These are phyloP conservation scores for Triplophysa dalaica DNA, from an alignment of 2,113 vertebrate species.

Conservation along the genomic window DNA sequence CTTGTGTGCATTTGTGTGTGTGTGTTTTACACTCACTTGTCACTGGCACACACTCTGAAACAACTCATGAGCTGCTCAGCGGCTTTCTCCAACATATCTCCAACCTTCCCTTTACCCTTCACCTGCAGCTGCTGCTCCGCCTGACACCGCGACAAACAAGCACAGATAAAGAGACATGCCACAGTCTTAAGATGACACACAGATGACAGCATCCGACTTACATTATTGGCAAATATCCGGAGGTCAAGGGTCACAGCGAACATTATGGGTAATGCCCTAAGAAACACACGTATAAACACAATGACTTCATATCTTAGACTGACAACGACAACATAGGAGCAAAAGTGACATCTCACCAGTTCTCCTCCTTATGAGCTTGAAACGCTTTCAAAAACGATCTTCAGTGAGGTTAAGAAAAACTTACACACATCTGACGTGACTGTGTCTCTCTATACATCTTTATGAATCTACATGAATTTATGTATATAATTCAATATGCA, in stretches of 20 bases:
- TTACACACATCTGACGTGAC: neutral
- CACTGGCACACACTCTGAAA: constrained; percentile 95
- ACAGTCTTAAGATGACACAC: neutral
- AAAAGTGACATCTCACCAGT: constrained; percentile 81
- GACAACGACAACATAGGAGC: neutral
- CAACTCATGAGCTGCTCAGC: constrained; percentile 96
- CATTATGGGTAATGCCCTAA: constrained; percentile 93
- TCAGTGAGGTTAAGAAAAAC: constrained; percentile 69
- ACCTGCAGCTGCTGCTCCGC: constrained; percentile 91
- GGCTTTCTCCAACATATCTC: constrained; percentile 96
- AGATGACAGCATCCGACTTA: constrained; percentile 70
- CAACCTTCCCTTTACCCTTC: constrained; percentile 87
- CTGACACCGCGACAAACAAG: constrained; percentile 62
- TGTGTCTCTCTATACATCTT: too few relatives aligned
- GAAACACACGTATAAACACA: constrained; percentile 43
- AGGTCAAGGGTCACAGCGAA: constrained; percentile 92
- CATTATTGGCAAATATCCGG: constrained; percentile 93
- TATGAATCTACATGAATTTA: too few relatives aligned
- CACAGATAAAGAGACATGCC: neutral
- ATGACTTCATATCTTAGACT: neutral
- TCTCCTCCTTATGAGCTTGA: constrained; percentile 97
- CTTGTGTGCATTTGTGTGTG: constrained; percentile 9
- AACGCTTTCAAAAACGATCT: constrained; percentile 93
- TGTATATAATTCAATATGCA: neutral
- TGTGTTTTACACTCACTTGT: constrained; percentile 79